Base-by-base conservation (phyloP, 2,797 vertebrate species). In the Thaleichthys pacificus region DNA sequence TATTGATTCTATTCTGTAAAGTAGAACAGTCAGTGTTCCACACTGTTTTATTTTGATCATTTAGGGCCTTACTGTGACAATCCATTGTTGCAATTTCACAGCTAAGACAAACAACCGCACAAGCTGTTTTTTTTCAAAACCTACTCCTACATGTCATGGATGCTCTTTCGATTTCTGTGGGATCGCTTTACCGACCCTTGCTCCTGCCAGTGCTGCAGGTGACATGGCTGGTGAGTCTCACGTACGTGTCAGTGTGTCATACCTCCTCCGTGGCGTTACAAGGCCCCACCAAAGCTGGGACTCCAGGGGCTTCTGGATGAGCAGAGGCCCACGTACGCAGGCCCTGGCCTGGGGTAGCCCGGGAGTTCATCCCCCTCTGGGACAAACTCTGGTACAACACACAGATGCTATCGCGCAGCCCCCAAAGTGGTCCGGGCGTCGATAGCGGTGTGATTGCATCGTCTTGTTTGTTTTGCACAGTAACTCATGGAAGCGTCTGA, bases 321-420 rank as follows among this genome's bases (percentile, higher is more conserved):
- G 83, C 72, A 63, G 1, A 21, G 71, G 51, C 66, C 76, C 84
- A 88, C 71, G 77, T 86, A 86, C 75, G 77, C 85, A 84, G 66
- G 82, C 65, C 61, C 21, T 82, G 64, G 66, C 66, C 85, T 66
- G 61, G 68, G 80, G 84, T 84, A 87, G 74, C 74, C 57, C 42
- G 64, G 73, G 63, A 66, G 74, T 30, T 3, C 0, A 61, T 49
- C 69, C 81, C 77, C 63, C 73, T 85, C 80, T 56, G 83, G 72
- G 60, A 54, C 73, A 70, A 67, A 68, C 75, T 74, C 6, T 58
- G 69, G 77, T 82, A 70, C 79, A 79, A 80, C 76, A 81, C 71
- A 72, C 58, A 85, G 82, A 88, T 87, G 73, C 28, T 88, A 89
- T 91, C 85, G 0, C 74, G 78, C 67, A 38, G 11, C 11, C 24